Evolutionary conservation across 2,797 vertebrate species (phyloP).

Genomic region (Chrosomus eos): DNA sequence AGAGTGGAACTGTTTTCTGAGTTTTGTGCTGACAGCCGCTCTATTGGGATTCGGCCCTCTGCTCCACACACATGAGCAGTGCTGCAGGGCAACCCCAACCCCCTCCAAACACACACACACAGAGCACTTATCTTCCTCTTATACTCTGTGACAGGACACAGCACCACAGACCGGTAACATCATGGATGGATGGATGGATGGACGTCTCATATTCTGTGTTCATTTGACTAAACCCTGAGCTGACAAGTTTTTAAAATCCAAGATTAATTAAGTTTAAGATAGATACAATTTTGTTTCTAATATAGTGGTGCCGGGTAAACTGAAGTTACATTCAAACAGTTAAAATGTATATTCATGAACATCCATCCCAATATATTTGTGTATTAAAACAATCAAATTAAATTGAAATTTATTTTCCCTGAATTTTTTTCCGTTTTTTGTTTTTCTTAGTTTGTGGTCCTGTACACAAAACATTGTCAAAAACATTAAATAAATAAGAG

Average conservation of each 20-base stretch:
- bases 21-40: slow-evolving; percentile 78
- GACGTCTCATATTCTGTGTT: background rate
- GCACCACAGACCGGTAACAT: background rate
- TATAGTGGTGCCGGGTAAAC: background rate
- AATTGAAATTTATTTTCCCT: background rate
- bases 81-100: background rate
- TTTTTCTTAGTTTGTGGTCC: background rate
- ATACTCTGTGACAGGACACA: background rate
- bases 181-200: background rate
- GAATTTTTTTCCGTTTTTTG: too few relatives aligned
- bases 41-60: slow-evolving; percentile 62
- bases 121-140: background rate
- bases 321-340: background rate
- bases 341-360: background rate
- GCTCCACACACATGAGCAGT: slow-evolving; percentile 28
- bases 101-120: background rate
- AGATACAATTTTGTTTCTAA: background rate
- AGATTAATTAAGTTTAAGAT: background rate
- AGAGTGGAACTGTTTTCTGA: slow-evolving; percentile 77
- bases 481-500: background rate
- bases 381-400: background rate
- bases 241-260: background rate
- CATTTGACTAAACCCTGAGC: background rate
- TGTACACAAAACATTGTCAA: background rate
- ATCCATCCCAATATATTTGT: background rate